Conservation (phyloP, 1,140 invertebrate species). For the Aradophagus sp. region DNA sequence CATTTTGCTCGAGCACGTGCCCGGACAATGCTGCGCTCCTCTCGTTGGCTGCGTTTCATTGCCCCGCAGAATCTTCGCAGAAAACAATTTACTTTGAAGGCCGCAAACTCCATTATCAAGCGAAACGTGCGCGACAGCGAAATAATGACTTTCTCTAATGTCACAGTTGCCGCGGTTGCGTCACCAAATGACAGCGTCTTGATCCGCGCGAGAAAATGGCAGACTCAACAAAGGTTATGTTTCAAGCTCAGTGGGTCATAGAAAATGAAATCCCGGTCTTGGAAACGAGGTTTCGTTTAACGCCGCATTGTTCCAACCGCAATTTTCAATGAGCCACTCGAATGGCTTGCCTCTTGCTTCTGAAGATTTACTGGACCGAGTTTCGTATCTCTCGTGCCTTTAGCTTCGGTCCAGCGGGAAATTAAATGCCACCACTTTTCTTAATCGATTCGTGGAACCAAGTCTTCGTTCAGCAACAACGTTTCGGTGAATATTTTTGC, state of each 20-base stretch:
- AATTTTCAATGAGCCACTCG: slow-evolving; percentile 26
- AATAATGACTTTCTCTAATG: slow-evolving; percentile 73
- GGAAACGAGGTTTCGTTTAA: slow-evolving; percentile 20
- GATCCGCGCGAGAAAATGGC: slow-evolving; percentile 58
- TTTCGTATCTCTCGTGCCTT: too few species aligned
- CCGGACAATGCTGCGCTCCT: slow-evolving; percentile 32
- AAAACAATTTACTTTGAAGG: slow-evolving; percentile 76
- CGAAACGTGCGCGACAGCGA: slow-evolving; percentile 64
- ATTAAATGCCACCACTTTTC: too few species aligned
- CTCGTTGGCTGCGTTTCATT: slow-evolving; percentile 34
- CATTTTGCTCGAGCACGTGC: slow-evolving; percentile 42
- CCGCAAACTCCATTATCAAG: slow-evolving; percentile 72
- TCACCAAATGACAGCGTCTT: slow-evolving; percentile 68
- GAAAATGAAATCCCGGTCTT: slow-evolving; percentile 58
- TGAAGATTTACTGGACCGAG: too few species aligned
- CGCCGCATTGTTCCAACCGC: slow-evolving; percentile 20
- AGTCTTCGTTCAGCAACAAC: too few species aligned
- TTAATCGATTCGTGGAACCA: too few species aligned
- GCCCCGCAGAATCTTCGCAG: slow-evolving; percentile 58
- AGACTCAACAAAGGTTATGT: slow-evolving; percentile 70
- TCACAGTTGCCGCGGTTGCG: slow-evolving; percentile 62
- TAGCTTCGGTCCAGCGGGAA: too few species aligned
- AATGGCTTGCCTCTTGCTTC: background rate
- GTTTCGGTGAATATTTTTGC: too few species aligned
- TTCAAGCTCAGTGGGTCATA: slow-evolving; percentile 73